Evolutionary conservation across 1,140 invertebrate genomes (phyloP), one percentile per base, ranked within the genome.

Genomic region (Eubasilissa regina): DNA sequence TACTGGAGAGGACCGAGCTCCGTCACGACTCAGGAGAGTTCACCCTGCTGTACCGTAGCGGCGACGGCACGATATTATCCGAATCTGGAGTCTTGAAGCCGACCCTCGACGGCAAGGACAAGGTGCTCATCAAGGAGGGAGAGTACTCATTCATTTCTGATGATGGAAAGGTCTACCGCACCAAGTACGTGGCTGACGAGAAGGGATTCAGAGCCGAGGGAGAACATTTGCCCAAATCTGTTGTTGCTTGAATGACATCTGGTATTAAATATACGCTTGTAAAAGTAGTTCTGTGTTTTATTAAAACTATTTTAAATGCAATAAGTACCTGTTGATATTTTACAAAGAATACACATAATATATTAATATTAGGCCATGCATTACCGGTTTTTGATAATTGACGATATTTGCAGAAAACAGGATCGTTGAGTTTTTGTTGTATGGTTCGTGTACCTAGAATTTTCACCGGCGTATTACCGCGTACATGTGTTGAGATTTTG

Each of bases 211-310:
- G 64, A 35, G 78, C 72, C 19, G 53, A 78, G 12, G 84, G 87
- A 21, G 85, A 84, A 10, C 86, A 86, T 82, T 81, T 88, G 13
- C 87, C 87, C 12, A 79, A 81, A 21, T 75, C 76, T 35, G 80
- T 81, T 21, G 77, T 79, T 15, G 80, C 80, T 17, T 81, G 78
- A 78, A 47, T 75, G 25, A 35, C 25, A 3, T 35, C 25, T 35
- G 25, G 6, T 35, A 35, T 35, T 35, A 35, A 35, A 35, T 35
- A 35, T 35, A 35, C 6, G 6, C 25, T 3, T 3, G 25, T 35
- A 35, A 35, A 35, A 1, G 6, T 35, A 35, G 6, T 35, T 35
- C 25, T 35, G 25, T 35, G 25, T 35, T 35, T 35, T 35, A 35
- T 35, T 35, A 35, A 35, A 35, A 6, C n/a, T n/a, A n/a, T n/a